Evolutionary conservation across 2,113 vertebrate species (phyloP).

Genomic region (Lophius piscatorius): DNA sequence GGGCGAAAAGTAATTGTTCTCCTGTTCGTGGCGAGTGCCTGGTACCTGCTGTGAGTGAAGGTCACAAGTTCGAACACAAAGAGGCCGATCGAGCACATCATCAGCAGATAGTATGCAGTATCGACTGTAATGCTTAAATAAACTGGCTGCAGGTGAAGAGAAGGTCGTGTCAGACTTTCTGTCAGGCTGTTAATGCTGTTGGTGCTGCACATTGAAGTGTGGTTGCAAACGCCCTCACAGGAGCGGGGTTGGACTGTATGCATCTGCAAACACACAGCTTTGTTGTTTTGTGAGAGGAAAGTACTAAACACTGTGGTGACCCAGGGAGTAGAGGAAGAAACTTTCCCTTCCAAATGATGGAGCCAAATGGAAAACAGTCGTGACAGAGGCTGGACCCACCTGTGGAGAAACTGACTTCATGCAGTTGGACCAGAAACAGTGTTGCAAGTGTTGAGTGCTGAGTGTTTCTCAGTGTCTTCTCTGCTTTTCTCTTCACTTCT

Average conservation of each 20-base stretch:
- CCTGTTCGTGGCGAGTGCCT: constrained; percentile 24
- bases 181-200: background rate
- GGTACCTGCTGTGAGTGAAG: constrained; percentile 34
- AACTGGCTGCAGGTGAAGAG: constrained; percentile 15
- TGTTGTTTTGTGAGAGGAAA: constrained; percentile 28
- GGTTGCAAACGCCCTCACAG: constrained; percentile 8
- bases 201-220: background rate
- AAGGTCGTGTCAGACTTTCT: background rate
- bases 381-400: constrained; percentile 26
- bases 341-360: constrained; percentile 8
- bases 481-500: background rate
- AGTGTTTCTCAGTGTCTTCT: background rate
- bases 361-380: constrained; percentile 40
- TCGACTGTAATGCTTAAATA: constrained; percentile 10
- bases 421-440: constrained; percentile 1
- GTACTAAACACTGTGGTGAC: constrained; percentile 6
- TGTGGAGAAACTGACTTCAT: constrained; percentile 57
- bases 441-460: too few relatives aligned
- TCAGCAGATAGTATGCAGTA: constrained; percentile 3
- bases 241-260: background rate
- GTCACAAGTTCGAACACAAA: constrained; percentile 18
- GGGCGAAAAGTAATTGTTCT: constrained; percentile 41
- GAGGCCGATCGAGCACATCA: constrained; percentile 8
- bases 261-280: constrained; percentile 24
- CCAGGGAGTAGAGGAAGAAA: constrained; percentile 18